These are phyloP conservation scores for Drosophila triauraria DNA, from an alignment of 1,140 invertebrate species.

Conservation along the genomic window DNA sequence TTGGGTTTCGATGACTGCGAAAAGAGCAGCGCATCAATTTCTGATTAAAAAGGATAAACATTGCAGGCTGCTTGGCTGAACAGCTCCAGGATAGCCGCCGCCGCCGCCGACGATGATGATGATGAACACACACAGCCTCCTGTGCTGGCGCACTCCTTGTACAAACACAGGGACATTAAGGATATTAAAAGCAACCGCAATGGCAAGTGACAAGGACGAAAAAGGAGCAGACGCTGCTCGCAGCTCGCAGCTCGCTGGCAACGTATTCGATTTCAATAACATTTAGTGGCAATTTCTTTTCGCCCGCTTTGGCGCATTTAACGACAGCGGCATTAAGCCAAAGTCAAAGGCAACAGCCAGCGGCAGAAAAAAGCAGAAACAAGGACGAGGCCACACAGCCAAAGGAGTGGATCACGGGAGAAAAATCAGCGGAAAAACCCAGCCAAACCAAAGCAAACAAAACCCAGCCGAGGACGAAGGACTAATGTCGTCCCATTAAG, in stretches of 20 bases:
- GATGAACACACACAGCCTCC: constrained; percentile 12
- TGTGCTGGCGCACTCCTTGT: background rate
- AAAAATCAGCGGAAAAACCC: background rate
- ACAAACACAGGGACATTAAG: constrained; percentile 45
- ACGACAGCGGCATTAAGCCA: constrained; percentile 64
- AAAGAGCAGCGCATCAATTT: constrained; percentile 61
- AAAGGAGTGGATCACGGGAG: constrained; percentile 19
- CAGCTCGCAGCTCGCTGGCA: constrained; percentile 4
- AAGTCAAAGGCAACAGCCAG: constrained; percentile 18
- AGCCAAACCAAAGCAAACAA: background rate
- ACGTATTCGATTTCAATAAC: constrained; percentile 77
- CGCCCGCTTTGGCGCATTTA: constrained; percentile 60
- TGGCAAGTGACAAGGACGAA: constrained; percentile 41
- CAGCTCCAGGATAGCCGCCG: constrained; percentile 28
- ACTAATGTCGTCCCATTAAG: constrained; percentile 67
- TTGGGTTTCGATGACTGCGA: constrained; percentile 14
- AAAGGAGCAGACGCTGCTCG: constrained; percentile 2
- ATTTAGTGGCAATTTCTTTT: constrained; percentile 77
- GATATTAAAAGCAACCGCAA: constrained; percentile 51
- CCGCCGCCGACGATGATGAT: background rate
- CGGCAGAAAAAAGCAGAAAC: background rate
- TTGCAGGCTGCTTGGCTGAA: constrained; percentile 19
- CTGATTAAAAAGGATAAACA: constrained; percentile 69
- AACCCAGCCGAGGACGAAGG: constrained; percentile 21
- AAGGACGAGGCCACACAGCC: background rate